These are phyloP conservation scores for Microcebus ravelobensis DNA, from an alignment of 2,113 vertebrate species.

Conservation along the genomic window DNA sequence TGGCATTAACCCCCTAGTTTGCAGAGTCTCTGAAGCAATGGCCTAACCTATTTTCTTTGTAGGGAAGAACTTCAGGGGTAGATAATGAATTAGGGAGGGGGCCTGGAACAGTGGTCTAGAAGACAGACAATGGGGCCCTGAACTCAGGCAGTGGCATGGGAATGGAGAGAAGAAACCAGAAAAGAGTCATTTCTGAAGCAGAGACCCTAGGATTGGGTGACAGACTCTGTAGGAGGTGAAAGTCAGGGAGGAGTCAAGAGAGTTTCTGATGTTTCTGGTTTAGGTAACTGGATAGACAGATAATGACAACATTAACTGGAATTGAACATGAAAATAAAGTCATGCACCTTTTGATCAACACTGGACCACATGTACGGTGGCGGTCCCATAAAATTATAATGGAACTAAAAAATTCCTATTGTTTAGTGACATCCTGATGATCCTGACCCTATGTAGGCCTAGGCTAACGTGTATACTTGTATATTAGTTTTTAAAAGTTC, in stretches of 20 bases:
- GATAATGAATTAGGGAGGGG: accelerated
- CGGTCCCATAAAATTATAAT: not conserved
- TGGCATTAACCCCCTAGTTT: not conserved
- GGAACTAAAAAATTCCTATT: not conserved
- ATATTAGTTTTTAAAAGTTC: not conserved
- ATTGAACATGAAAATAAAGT: not conserved
- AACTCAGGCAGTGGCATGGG: accelerated
- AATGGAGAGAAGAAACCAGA: not conserved
- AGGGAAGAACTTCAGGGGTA: not conserved
- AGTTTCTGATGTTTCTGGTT: not conserved
- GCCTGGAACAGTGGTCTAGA: not conserved
- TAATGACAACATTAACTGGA: not conserved
- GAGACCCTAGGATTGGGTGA: not conserved
- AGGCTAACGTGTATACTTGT: not conserved
- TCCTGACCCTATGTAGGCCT: not conserved
- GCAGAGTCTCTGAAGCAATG: not conserved
- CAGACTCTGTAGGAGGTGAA: not conserved
- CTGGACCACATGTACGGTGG: not conserved
- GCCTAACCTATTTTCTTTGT: not conserved
- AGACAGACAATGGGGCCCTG: not conserved
- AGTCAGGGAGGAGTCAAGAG: not conserved
- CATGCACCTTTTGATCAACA: not conserved
- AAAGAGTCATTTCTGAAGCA: not conserved
- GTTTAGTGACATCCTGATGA: not conserved
- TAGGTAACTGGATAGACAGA: not conserved